A percentile compares a stretch with the other conserved stretches of the same genome.
These are phyloP conservation scores for Caenorhabditis sulstoni DNA, from an alignment of 2,888 invertebrate species.

Conservation along the genomic window DNA sequence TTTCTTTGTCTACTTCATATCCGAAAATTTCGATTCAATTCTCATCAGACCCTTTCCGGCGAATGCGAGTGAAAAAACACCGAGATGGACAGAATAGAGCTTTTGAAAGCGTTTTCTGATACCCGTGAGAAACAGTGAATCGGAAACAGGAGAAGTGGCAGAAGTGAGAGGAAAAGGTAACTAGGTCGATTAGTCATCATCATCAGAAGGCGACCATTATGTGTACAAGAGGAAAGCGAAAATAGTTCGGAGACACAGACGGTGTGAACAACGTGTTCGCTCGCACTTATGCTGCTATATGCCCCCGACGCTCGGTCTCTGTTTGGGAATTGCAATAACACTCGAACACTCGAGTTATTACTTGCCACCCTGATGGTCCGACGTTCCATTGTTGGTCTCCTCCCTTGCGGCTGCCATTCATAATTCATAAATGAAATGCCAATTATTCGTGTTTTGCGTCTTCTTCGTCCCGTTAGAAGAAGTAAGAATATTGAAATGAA, in stretches of 20 bases:
- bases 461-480: conserved; percentile 1
- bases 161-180: conserved; percentile 26
- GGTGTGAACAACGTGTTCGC: conserved; percentile 18
- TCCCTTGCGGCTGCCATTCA: conserved; percentile 28
- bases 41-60: neutral
- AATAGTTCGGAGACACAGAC: conserved; percentile 29
- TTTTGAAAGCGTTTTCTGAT: conserved; percentile 30
- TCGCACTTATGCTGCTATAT: conserved; percentile 50
- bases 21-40: conserved; percentile 3
- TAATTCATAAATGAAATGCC: conserved; percentile 52
- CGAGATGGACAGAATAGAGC: conserved; percentile 2
- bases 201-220: conserved; percentile 38
- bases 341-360: conserved; percentile 59
- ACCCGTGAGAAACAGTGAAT: conserved; percentile 42
- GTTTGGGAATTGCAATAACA: conserved; percentile 55
- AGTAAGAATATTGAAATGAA: neutral
- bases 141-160: conserved; percentile 6
- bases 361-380: conserved; percentile 34
- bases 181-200: conserved; percentile 55
- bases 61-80: neutral
- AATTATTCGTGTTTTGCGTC: conserved; percentile 33
- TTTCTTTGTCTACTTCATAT: neutral
- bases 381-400: conserved; percentile 36
- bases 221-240: conserved; percentile 30
- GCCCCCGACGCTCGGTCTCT: conserved; percentile 22